Conservation (phyloP, 2,888 invertebrate species). For the Bembecia ichneumoniformis region DNA sequence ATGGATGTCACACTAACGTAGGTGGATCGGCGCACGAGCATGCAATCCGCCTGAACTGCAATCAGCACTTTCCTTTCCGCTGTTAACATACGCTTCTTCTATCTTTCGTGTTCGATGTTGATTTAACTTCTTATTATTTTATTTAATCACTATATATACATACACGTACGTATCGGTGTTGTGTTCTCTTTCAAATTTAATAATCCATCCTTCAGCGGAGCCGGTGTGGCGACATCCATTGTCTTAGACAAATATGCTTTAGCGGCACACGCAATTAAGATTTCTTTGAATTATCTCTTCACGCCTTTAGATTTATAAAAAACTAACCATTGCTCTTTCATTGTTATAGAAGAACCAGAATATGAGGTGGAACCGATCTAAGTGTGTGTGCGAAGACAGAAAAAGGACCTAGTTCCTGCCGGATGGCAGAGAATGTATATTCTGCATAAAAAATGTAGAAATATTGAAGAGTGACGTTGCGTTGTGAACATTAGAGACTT, state of each 20-base stretch:
- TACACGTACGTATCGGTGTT: slow-evolving; percentile 35
- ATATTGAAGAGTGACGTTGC: slow-evolving; percentile 5
- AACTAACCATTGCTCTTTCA: slow-evolving; percentile 13
- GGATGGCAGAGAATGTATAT: slow-evolving; percentile 6
- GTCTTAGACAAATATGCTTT: slow-evolving; percentile 30
- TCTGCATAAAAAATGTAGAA: not conserved
- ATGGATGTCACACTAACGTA: slow-evolving; percentile 63
- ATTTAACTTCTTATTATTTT: slow-evolving; percentile 3
- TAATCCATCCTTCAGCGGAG: not conserved
- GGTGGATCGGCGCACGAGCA: slow-evolving; percentile 31
- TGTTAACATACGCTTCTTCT: slow-evolving; percentile 33
- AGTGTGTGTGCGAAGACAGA: slow-evolving; percentile 47
- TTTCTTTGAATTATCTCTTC: no score
- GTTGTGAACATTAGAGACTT: slow-evolving; percentile 20
- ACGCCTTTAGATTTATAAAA: not conserved
- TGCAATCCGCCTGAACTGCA: slow-evolving; percentile 14
- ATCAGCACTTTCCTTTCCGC: slow-evolving; percentile 20
- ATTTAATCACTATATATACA: slow-evolving; percentile 31
- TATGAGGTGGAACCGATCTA: slow-evolving; percentile 66
- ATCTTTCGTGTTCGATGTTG: slow-evolving; percentile 15
- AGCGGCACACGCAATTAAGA: not conserved
- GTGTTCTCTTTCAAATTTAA: not conserved
- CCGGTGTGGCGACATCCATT: slow-evolving; percentile 49
- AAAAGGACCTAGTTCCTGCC: slow-evolving; percentile 14
- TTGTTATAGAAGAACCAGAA: slow-evolving; percentile 61